Base-by-base conservation (phyloP, 2,888 invertebrate genomes). In the Fragum whitleyi region DNA sequence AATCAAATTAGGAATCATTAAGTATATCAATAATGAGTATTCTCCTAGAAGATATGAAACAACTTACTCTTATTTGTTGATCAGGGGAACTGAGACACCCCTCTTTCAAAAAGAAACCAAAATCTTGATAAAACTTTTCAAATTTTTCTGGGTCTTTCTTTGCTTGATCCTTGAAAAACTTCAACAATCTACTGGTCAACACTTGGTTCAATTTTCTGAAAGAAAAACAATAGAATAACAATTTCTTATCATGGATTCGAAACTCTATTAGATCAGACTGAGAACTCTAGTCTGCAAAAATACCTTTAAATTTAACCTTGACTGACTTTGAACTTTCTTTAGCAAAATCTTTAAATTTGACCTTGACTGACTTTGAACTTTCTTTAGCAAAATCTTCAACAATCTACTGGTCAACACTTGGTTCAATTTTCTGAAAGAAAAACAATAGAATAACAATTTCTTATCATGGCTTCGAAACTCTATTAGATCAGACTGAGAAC, bases 101-200 rank as follows among this genome's bases (percentile, higher is more conserved):
- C 94, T 99, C 99, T 92, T 99, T 98, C 72, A 99, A 95, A 93
- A 98, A 99, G 74, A 98, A 94, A 0, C 97, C 97, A 93, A 98
- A 99, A 90, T 98, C 98, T 80, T 96, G 96, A 94, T 98, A 98
- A 94, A 99, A 99, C 62, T 96, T 95, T 74, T 96, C 96, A 94
- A 96, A 99, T 65, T 96, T 96, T 7, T 96, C 96, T 0, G 96
- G 95, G 90, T 98, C 96, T 92, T 98, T 98, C 81, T 96, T 96
- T 26, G 98, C 95, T 93, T 96, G 96, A 3, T 98, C 98, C 86
- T 96, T 95, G 87, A 99, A 95, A 93, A 97, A 98, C 90, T 97
- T 97, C 1, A 98, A 93, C 68, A 98, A 95, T 82, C 97, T 95
- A 86, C 96, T 96, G 0, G 98, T 97, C 36, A 99, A 94, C 29